A percentile compares a stretch with the other conserved stretches of the same genome.
Evolutionary conservation across 2,888 invertebrate species (phyloP).

Genomic region (Xanthorhoe designata): DNA sequence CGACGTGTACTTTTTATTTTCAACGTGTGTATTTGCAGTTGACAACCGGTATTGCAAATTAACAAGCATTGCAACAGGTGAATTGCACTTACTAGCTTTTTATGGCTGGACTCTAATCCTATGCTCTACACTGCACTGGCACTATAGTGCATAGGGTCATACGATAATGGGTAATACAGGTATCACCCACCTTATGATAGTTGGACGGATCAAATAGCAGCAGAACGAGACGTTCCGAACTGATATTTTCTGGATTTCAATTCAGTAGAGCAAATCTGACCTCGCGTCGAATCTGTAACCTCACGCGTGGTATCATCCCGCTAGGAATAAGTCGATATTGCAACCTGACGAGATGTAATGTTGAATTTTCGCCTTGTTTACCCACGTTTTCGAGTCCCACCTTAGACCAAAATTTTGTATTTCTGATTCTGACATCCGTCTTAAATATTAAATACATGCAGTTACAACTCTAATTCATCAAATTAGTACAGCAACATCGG

Average conservation of each 20-base stretch:
- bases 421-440: neutral
- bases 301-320: constrained; percentile 37
- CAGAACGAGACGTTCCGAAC: neutral
- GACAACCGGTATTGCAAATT: constrained; percentile 8
- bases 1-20: neutral
- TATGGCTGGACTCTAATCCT: neutral
- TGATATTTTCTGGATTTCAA: constrained; percentile 3
- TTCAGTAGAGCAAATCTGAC: constrained; percentile 31
- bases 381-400: too few relatives aligned
- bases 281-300: constrained; percentile 34
- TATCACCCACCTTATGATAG: too few relatives aligned
- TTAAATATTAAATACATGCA: constrained; percentile 7
- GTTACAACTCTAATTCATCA: constrained; percentile 13
- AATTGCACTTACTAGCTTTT: neutral
- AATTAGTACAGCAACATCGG: constrained; percentile 19
- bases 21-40: neutral
- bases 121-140: neutral
- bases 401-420: too few relatives aligned
- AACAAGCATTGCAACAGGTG: constrained; percentile 16
- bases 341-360: constrained; percentile 30
- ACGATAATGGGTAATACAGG: too few relatives aligned
- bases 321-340: constrained; percentile 34
- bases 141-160: too few relatives aligned
- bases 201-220: neutral
- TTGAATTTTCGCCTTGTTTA: constrained; percentile 21